phyloP scores from a whole-genome alignment of 2,113 vertebrate genomes.

The Coracopsis vasa region DNA sequence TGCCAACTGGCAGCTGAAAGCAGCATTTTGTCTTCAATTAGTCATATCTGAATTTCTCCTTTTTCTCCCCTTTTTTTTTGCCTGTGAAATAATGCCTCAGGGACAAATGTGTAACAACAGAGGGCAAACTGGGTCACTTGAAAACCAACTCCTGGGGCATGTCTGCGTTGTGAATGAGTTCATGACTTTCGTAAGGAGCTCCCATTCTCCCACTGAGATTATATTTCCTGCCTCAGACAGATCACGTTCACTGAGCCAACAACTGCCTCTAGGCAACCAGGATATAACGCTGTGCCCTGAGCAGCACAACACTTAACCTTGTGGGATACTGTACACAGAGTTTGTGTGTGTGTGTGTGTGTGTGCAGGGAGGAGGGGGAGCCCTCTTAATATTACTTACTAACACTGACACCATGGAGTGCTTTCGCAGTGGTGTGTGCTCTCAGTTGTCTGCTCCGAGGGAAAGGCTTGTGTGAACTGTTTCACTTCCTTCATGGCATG shows the following conservation, averaged over 20 bases:
- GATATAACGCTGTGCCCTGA: not conserved
- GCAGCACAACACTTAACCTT: not conserved
- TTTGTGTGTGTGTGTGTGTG: not conserved
- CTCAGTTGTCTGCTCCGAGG: not conserved
- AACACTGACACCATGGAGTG: rapidly evolving
- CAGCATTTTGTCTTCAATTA: conserved; percentile 4
- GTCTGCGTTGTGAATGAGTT: not conserved
- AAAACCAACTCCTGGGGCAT: not conserved
- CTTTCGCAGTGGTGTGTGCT: not conserved
- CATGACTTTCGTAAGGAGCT: not conserved
- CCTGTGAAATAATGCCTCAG: not conserved
- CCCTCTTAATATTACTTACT: not conserved
- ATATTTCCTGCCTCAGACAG: not conserved
- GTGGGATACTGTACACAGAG: not conserved
- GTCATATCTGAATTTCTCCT: not conserved
- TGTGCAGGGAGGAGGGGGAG: not conserved
- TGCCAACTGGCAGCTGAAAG: conserved; percentile 37
- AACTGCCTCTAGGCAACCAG: conserved; percentile 1
- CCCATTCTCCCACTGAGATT: not conserved
- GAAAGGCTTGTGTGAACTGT: not conserved
- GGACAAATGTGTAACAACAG: not conserved
- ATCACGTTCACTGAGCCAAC: not conserved
- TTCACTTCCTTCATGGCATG: rapidly evolving
- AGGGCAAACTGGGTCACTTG: not conserved
- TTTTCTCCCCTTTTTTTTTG: not conserved